These are phyloP conservation scores for Brachyptera putata DNA, from an alignment of 2,888 invertebrate genomes.

Conservation along the genomic window DNA sequence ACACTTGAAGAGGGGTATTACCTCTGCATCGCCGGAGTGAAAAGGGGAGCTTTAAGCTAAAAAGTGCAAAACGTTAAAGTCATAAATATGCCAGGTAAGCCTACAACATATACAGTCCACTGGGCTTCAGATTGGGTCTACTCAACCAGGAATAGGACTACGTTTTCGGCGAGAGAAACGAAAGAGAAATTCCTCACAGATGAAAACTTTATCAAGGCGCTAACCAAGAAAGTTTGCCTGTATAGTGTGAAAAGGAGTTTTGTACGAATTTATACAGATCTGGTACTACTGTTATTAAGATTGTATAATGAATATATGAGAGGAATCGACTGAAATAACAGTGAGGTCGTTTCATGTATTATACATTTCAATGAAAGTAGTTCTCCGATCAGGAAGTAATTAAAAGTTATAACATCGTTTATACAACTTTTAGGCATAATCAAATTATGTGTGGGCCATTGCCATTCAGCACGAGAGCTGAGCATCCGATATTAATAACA, in stretches of 20 bases:
- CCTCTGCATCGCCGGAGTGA: neutral
- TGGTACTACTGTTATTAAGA: neutral
- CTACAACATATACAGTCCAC: neutral
- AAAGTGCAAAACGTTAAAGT: conserved; percentile 13
- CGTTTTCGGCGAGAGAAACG: no score
- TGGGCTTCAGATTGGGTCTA: conserved; percentile 12
- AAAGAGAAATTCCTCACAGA: neutral
- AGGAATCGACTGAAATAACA: neutral
- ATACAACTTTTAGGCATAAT: conserved; percentile 4
- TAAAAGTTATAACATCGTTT: conserved; percentile 11
- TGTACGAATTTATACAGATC: conserved; percentile 1
- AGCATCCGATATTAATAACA: neutral
- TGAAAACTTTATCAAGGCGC: neutral
- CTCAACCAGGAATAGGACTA: neutral
- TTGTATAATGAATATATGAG: neutral
- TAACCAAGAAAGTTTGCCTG: neutral
- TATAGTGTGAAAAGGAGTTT: conserved; percentile 5
- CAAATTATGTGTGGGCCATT: neutral
- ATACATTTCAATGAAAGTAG: neutral
- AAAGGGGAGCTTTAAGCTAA: conserved; percentile 4
- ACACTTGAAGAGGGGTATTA: neutral
- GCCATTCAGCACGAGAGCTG: no score
- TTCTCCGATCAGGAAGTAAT: conserved; percentile 6
- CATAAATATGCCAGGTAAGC: conserved; percentile 14
- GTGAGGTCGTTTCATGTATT: no score